Evolutionary conservation across 2,888 invertebrate genomes (phyloP), one percentile per base, ranked within the genome.

Genomic region (Spodoptera littoralis): DNA sequence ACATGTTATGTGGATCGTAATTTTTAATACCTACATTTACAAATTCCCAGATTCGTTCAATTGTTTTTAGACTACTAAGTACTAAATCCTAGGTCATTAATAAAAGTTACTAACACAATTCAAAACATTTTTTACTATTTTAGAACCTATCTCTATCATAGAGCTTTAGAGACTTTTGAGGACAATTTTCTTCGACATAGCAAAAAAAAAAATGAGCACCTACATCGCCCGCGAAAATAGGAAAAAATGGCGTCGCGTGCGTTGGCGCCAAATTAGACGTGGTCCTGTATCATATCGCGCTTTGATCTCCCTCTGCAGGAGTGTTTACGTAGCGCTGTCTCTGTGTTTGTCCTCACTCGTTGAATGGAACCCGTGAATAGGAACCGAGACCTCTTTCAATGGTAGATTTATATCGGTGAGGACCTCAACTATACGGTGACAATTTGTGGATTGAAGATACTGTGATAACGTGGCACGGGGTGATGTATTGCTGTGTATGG

Each of bases 191-290:
- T 36, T 36, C 36, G 8, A 36, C 36, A 8, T 8, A 9, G 30
- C 30, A 6, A 36, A 36, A 36, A 36, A 36, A 36, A 36, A 36
- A 36, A 36, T 9, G 0, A 8, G 36, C 6, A 36, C 9, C 36
- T 36, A 36, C 9, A 9, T 36, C 36, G 8, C 36, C 84, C 80
- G 85, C 82, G 84, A 85, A 88, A 85, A 85, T 83, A 36, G 79
- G 89, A 88, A 90, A 92, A 92, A 91, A 93, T 92, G 92, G 92
- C 92, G 91, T 85, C 87, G 81, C 81, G 85, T 85, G 82, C 88
- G 90, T 92, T 93, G 93, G 91, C 93, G 92, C 93, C 93, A 94
- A 94, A 93, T 94, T 93, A 93, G 90, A 92, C 88, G 80, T 80
- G 81, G 86, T 85, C 77, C 84, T 90, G 89, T 91, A 92, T 92